Base-by-base conservation (phyloP, 2,797 vertebrate species). In the Nothura maculosa region DNA sequence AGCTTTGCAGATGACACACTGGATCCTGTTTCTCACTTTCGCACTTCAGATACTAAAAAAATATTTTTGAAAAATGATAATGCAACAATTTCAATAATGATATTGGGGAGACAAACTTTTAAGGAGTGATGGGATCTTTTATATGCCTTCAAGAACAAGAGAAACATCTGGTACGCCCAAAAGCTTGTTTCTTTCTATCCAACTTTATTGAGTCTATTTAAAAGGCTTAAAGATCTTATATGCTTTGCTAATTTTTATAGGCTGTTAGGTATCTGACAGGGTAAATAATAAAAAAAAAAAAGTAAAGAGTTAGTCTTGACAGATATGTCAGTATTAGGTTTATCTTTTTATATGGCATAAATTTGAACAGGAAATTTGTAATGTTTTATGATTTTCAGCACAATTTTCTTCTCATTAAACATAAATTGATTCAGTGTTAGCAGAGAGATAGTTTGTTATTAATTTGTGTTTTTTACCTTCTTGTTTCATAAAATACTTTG, bases 271-370 rank as follows among this genome's bases (percentile, higher is more conserved):
- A 18, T 78, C 63, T 94, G 73, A 48, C 92, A 88, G 4, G 63
- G 9, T 83, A 80, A 86, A 81, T 89, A 96, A 40, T 92, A 91
- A 97, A 95, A 90, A 93, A 95, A 90, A 93, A 92, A 91, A 94
- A 95, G 92, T 92, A 93, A 93, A 96, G 90, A 91, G 62, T 93
- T 87, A 78, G 52, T 79, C 94, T 95, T 92, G 76, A 93, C 75
- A 89, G 83, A 61, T 94, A 85, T 55, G 63, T 58, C 52, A 92
- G 74, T 95, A 93, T 82, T 87, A 81, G 80, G 69, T 83, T 80
- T 96, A 38, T 93, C 87, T 96, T 95, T 95, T 91, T 87, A 90
- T 62, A 62, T 83, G 85, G 55, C 60, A 67, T 43, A 85, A 90
- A 75, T 79, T 69, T 52, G 90, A 96, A 92, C 70, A 72, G 87